A percentile compares a stretch with the other conserved stretches of the same genome.
Conservation (phyloP, 2,113 vertebrate genomes). For the Cyprinodon brontotheroides region DNA sequence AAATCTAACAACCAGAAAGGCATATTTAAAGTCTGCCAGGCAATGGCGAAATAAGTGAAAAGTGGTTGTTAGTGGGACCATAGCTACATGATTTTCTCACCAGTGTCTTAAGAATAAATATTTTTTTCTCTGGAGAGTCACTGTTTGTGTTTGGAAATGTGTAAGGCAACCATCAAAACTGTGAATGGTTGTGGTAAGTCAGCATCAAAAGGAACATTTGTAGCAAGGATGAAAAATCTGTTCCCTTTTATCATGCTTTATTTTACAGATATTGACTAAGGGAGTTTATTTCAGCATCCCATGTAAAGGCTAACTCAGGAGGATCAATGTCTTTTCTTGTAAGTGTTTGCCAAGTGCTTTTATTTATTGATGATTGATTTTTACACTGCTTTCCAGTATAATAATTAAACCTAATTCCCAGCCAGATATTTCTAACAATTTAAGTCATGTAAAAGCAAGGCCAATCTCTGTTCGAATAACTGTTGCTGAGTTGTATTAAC, state of each 20-base stretch:
- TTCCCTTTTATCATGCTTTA: background rate
- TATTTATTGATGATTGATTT: background rate
- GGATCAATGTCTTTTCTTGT: slow-evolving; percentile 86
- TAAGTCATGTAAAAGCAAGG: background rate
- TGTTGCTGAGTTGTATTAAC: background rate
- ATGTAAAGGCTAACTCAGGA: slow-evolving; percentile 58
- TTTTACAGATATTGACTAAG: slow-evolving; percentile 51
- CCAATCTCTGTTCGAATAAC: background rate
- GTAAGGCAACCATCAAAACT: background rate
- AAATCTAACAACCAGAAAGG: too few relatives aligned
- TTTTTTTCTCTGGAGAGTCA: too few relatives aligned
- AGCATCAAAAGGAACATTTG: background rate
- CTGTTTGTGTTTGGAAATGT: background rate
- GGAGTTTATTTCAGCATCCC: slow-evolving; percentile 44
- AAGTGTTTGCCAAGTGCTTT: slow-evolving; percentile 47
- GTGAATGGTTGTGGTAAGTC: background rate
- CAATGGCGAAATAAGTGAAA: too few relatives aligned
- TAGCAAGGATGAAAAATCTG: background rate
- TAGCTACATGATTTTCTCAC: too few relatives aligned
- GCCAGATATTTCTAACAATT: background rate
- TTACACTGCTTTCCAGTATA: background rate
- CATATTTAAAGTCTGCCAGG: too few relatives aligned
- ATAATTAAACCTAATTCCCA: background rate
- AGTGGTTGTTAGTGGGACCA: too few relatives aligned
- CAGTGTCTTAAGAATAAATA: too few relatives aligned